Evolutionary conservation across 2,797 vertebrate species (phyloP), one percentile per base, ranked within the genome.

Genomic region (Anguilla obscura): DNA sequence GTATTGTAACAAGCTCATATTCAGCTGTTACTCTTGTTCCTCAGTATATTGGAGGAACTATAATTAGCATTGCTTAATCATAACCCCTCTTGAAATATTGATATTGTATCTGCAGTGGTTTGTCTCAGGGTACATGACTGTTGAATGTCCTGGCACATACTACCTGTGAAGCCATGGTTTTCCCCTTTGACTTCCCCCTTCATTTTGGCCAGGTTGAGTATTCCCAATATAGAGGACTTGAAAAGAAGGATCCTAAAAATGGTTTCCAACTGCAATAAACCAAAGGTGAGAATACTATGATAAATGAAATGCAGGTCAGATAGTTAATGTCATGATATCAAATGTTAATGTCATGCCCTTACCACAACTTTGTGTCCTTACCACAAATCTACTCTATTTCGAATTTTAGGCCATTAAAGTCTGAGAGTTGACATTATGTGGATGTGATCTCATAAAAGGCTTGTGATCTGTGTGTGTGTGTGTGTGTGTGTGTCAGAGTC

Each of bases 171-270:
- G 54, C 14, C n/a, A n/a, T 18, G 48, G 18, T 7, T 50, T 56
- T 50, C 3, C 0, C 82, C 27, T 82, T 14, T 24, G 82, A 1
- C 84, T 79, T 86, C 89, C 30, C 86, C 71, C 85, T 74, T 0
- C 66, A 1, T 90, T 66, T 86, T 88, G 0, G 87, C 86, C 94
- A 99, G 99, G 93, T 87, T 99, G 90, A 99, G 99, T 88, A 97
- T 99, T 93, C 96, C 97, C 88, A 99, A 98, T 92, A 96, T 99
- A 96, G 98, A 99, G 89, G 98, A 99, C 83, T 92, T 99, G 89
- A 99, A 99, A 94, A 97, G 90, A 90, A 96, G 96, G 90, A 96
- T 99, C 88, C 93, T 99, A 30, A 96, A 97, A 90, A 97, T 99
- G 86, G 97, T 99, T 30, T 97, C 98, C 56, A 97, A 98, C 91